Conservation (phyloP, 2,797 vertebrate genomes). For the Enteromius argenteus region DNA sequence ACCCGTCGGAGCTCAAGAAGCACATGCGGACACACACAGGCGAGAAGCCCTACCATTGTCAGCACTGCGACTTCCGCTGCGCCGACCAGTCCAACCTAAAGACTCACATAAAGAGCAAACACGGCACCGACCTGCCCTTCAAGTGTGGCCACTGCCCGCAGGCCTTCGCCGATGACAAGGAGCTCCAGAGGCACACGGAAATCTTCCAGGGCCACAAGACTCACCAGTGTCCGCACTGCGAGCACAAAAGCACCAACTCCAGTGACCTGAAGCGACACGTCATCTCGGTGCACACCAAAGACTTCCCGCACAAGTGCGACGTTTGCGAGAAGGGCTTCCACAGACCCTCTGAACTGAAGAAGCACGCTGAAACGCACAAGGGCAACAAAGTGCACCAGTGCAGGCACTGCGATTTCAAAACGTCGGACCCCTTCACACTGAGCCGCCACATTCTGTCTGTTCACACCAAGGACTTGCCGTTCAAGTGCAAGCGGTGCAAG, state of each 20-base stretch:
- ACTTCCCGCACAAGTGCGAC: conserved; percentile 91
- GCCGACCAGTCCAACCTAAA: conserved; percentile 91
- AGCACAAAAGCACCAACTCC: conserved; percentile 92
- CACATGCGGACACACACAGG: conserved; percentile 98
- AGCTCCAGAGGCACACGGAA: conserved; percentile 90
- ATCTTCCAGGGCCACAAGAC: conserved; percentile 94
- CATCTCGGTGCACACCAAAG: conserved; percentile 91
- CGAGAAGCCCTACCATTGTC: conserved; percentile 93
- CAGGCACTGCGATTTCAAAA: conserved; percentile 97
- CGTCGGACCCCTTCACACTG: conserved; percentile 94
- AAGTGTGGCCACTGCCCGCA: conserved; percentile 89
- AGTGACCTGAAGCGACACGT: conserved; percentile 91
- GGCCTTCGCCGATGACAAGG: conserved; percentile 84
- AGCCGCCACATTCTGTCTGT: conserved; percentile 97
- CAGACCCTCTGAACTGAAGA: conserved; percentile 89
- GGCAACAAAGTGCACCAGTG: conserved; percentile 97
- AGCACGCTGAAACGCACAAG: conserved; percentile 89
- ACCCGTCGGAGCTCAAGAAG: conserved; percentile 89
- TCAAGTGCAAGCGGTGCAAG: conserved; percentile 93
- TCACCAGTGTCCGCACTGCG: conserved; percentile 89
- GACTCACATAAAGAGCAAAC: conserved; percentile 90
- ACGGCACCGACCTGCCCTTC: conserved; percentile 83
- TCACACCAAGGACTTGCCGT: conserved; percentile 93
- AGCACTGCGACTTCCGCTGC: conserved; percentile 86
- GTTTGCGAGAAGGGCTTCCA: conserved; percentile 92